Evolutionary conservation across 2,113 vertebrate species (phyloP), one percentile per base, ranked within the genome.

Genomic region (Pantherophis guttatus): DNA sequence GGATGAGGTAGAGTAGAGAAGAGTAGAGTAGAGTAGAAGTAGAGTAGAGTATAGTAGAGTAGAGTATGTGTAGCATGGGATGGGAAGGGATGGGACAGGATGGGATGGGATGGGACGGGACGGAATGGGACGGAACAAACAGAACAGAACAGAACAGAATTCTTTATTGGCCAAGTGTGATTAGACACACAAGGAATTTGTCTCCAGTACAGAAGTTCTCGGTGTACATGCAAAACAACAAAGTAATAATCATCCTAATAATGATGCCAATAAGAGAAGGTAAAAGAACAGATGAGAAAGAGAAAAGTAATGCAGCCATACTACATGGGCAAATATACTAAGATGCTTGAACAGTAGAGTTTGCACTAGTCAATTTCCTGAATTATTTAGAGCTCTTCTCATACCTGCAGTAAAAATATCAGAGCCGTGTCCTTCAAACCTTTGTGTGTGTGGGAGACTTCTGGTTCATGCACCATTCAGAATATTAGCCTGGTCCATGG

Each of bases 371-470:
- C 70, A 19, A 39, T 81, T 21, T 39, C 70, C 33, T 81, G 15
- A 39, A 81, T 81, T 81, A 39, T 81, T 81, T 39, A 81, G 29
- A 70, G 12, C 29, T 70, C 29, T 81, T 81, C 70, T 21, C 33
- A 81, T 81, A 81, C 5, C 33, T 39, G 70, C 70, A 81, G 33
- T 81, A 39, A 81, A 81, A 81, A n/a, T 70, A n/a, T 21, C 70
- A 39, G 33, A 39, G 70, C 95, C 88, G 5, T 94, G 86, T 93
- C 85, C 94, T 92, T 93, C 94, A 54, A 95, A 94, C 95, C 94
- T 96, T 95, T 24, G 24, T 3, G 23, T 96, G 95, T 93, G 91
- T 95, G 95, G 92, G 96, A 96, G 94, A 94, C 88, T 95, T 96
- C 94, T 86, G 95, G 94, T 95, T 93, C 29, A 13, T 33, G 12